Conservation (phyloP, 2,888 invertebrate species). For the Microctonus hyperodae region DNA sequence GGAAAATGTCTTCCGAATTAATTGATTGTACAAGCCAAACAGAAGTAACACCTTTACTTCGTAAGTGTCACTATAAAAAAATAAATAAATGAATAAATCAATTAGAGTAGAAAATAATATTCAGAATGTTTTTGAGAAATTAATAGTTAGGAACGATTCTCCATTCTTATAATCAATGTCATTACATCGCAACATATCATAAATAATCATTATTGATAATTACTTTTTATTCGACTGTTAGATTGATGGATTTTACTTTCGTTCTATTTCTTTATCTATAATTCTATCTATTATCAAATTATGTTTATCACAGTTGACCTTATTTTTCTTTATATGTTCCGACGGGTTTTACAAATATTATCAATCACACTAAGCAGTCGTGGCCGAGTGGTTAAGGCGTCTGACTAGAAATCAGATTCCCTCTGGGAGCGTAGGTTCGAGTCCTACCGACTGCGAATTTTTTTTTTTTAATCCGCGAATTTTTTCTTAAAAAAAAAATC, state of each 20-base stretch:
- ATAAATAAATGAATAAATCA: too few species aligned
- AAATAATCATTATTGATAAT: too few species aligned
- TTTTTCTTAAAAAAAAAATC: neutral
- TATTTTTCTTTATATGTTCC: too few species aligned
- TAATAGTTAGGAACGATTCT: too few species aligned
- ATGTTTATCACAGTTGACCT: neutral
- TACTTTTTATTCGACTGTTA: too few species aligned
- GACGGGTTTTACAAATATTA: neutral
- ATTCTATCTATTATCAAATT: too few species aligned
- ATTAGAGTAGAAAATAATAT: too few species aligned
- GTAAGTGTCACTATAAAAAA: conserved; percentile 10
- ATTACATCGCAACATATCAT: too few species aligned
- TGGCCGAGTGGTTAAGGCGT: conserved; percentile 90
- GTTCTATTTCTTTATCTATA: too few species aligned
- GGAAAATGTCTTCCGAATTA: neutral
- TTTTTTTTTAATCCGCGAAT: conserved; percentile 16
- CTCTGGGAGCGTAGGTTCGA: conserved; percentile 92
- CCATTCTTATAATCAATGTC: too few species aligned
- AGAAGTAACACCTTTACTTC: neutral
- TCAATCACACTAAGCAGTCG: conserved; percentile 68
- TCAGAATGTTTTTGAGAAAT: too few species aligned
- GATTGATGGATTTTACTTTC: too few species aligned
- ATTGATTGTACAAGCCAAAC: neutral
- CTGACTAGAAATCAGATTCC: conserved; percentile 90
- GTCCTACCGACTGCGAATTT: conserved; percentile 81